Evolutionary conservation across 2,888 invertebrate species (phyloP), one percentile per base, ranked within the genome.

Genomic region (Spatulosminthurus flaviceps): DNA sequence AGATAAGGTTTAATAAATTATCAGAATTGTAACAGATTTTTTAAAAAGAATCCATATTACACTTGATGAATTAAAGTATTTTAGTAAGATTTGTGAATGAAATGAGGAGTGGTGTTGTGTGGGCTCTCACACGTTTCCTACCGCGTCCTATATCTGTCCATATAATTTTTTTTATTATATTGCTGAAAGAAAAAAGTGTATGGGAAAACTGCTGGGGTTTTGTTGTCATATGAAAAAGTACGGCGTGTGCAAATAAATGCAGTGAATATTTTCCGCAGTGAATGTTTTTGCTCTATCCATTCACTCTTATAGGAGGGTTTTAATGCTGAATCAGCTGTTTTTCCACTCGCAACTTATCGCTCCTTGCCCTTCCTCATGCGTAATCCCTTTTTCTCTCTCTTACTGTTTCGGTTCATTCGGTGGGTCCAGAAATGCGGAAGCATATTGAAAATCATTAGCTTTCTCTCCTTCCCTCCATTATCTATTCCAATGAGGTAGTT

Each of bases 401-500:
- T 19, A 9, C 16, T 2, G 5, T 2, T 19, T 51, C n/a, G 1
- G 9, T 16, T 13, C 51, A 19, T 13, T 51, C 16, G 7, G 16
- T 5, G 51, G 16, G 51, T 19, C n/a, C n/a, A 51, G n/a, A 51
- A 51, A 51, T 9, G 41, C 41, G 51, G 51, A 51, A 51, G 51
- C 51, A 5, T 19, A 19, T 13, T 19, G 19, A 51, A 51, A 51
- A 19, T 51, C 51, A 51, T 51, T 51, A 51, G 51, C 51, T 19
- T 13, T 41, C n/a, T 51, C 16, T 51, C 19, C 5, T 51, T 51
- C 51, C 51, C 51, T 51, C 51, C 51, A 51, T 51, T 51, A 51
- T 51, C 51, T 51, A 51, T 51, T 51, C 51, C 51, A 51, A 51
- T 51, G 51, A 51, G 51, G 51, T 51, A 51, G 51, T 51, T 51